Conservation (phyloP, 2,888 invertebrate genomes). For the Drosophila mayaguana region DNA sequence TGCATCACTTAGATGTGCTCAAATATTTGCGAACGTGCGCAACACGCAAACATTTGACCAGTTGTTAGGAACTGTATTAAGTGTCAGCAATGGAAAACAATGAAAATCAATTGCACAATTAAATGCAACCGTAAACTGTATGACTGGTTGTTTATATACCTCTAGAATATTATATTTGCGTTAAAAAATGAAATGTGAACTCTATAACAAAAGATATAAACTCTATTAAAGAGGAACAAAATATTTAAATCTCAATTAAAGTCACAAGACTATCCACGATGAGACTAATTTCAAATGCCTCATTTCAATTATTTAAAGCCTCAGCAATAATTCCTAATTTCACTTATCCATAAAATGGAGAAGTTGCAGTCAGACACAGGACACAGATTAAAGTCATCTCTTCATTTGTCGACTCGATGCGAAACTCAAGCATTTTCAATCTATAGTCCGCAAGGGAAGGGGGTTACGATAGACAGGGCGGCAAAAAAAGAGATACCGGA, state of each 20-base stretch:
- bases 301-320: no score
- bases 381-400: not conserved
- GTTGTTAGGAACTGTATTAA: constrained; percentile 11
- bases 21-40: constrained; percentile 18
- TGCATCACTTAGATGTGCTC: constrained; percentile 6
- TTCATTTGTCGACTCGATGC: not conserved
- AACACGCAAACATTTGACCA: constrained; percentile 35
- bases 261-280: no score
- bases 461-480: not conserved
- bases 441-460: not conserved
- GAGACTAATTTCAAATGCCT: no score
- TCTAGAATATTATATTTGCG: not conserved
- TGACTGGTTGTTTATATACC: not conserved
- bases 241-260: no score
- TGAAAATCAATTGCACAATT: constrained; percentile 30
- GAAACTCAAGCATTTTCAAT: constrained; percentile 14
- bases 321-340: no score
- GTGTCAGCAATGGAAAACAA: constrained; percentile 10
- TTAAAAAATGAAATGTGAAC: not conserved
- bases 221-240: no score
- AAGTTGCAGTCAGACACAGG: no score
- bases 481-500: constrained; percentile 48
- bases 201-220: no score
- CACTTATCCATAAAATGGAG: no score
- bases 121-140: not conserved